These are phyloP conservation scores for Stegophylla sp. DNA, from an alignment of 2,888 invertebrate species.

Conservation along the genomic window DNA sequence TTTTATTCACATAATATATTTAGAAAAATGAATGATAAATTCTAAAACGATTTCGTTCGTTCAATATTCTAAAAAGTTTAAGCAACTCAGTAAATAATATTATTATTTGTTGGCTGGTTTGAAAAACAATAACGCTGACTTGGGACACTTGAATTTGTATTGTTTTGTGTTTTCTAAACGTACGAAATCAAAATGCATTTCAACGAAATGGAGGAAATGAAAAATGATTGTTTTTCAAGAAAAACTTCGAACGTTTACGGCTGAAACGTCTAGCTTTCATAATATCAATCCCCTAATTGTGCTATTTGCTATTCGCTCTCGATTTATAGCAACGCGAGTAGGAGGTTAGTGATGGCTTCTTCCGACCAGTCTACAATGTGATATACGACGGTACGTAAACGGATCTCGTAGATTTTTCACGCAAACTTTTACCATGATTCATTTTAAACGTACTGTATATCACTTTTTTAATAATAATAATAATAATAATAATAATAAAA, in stretches of 20 bases:
- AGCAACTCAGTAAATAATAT: not conserved
- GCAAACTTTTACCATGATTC: conserved; percentile 52
- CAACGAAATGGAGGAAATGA: not conserved
- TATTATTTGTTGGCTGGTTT: not conserved
- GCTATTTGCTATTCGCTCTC: conserved; percentile 21
- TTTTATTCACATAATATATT: not conserved
- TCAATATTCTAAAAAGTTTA: not conserved
- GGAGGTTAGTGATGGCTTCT: conserved; percentile 5
- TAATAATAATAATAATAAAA: too few species aligned
- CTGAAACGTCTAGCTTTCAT: conserved; percentile 19
- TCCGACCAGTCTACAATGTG: not conserved
- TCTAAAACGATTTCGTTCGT: not conserved
- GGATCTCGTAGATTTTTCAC: conserved; percentile 13
- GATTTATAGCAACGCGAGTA: conserved; percentile 28
- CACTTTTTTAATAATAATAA: conserved; percentile 28
- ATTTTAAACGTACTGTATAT: conserved; percentile 47
- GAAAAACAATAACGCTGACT: not conserved
- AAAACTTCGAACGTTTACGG: conserved; percentile 6
- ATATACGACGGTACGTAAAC: conserved; percentile 16
- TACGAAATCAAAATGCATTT: not conserved
- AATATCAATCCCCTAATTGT: conserved; percentile 19
- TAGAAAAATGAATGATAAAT: not conserved
- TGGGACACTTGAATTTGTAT: too few species aligned
- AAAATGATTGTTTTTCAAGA: conserved; percentile 5
- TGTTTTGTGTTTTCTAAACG: not conserved